Base-by-base conservation (phyloP, 2,888 invertebrate genomes). In the Acanthoscelides obtectus region DNA sequence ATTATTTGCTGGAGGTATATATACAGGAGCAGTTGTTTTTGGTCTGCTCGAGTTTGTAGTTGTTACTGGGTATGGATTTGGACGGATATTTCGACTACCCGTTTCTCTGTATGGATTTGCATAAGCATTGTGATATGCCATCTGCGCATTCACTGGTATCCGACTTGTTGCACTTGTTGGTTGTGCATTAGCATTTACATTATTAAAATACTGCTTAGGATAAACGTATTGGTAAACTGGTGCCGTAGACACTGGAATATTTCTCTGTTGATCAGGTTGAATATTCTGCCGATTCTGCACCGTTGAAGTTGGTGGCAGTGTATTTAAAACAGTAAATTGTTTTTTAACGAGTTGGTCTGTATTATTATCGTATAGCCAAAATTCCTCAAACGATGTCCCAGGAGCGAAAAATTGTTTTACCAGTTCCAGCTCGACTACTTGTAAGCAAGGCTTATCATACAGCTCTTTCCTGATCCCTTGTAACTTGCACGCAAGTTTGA, bases 401-500 rank as follows among this genome's bases (percentile, higher is more conserved):
- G 73, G 71, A 5, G 70, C 69, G 65, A 75, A 73, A 21, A 72
- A 72, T 45, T 70, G 70, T 68, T 72, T 73, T 17, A 75, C 19
- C 2, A 70, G 20, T 6, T 73, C 71, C 22, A 75, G 20, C 5
- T 69, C 70, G 20, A 73, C 73, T 2, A 70, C 72, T n/a, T 66
- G 22, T 0, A 71, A 20, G 0, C 64, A 67, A 1, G 68, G 66
- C 20, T 20, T 25, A 22, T 73, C 70, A 67, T 66, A 75, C 17
- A 72, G 63, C 4, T 64, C 20, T 21, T 72, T 69, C 25, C 71
- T 70, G 21, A 75, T 75, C 0, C 72, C 72, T 45, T 75, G 75
- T 12, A 75, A 64, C 22, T 74, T 75, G 27, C 75, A 75, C 17
- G 64, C 67, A 22, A 75, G 67, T 63, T 72, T 72, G 66, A 75